Evolutionary conservation across 2,888 invertebrate species (phyloP), one percentile per base, ranked within the genome.

Genomic region (Apodemia mormo): DNA sequence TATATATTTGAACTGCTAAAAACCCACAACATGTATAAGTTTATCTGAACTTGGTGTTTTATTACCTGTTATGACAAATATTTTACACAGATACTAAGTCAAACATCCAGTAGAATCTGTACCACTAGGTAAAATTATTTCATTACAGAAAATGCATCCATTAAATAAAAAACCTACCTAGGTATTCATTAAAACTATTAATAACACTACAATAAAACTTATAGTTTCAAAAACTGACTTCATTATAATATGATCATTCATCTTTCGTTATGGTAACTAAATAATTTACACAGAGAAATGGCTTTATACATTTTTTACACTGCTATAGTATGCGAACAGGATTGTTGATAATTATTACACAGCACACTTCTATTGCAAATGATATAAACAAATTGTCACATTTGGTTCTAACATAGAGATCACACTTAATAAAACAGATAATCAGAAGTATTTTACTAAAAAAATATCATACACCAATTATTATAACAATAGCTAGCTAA

Each of bases 401-500:
- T 76, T 76, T 72, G 71, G 72, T 72, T 71, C 71, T 70, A 67
- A 58, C 68, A 70, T 69, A 70, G 68, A 72, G 81, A 81, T 76
- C 73, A 73, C 77, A 75, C 81, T 82, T 80, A 79, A 84, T 82
- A 73, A 79, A 86, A 83, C 82, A 79, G 82, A 90, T 89, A 90
- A 90, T 90, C 92, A 92, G 89, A 91, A 91, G 89, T 85, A 82
- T 86, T 90, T 87, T 89, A 88, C 85, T 85, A 88, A 87, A 75
- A 82, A 90, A 89, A 86, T 89, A 87, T 89, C 87, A 85, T 92
- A 92, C 88, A 91, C 88, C 71, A 79, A 87, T 90, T 82, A 88
- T 89, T 82, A 88, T 89, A 88, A 91, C 88, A 89, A 89, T 88
- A 88, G 89, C 91, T 90, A 90, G 86, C 89, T 90, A 92, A 87